phyloP scores from a whole-genome alignment of 2,888 invertebrate species.

The Leptogaster cylindrica region DNA sequence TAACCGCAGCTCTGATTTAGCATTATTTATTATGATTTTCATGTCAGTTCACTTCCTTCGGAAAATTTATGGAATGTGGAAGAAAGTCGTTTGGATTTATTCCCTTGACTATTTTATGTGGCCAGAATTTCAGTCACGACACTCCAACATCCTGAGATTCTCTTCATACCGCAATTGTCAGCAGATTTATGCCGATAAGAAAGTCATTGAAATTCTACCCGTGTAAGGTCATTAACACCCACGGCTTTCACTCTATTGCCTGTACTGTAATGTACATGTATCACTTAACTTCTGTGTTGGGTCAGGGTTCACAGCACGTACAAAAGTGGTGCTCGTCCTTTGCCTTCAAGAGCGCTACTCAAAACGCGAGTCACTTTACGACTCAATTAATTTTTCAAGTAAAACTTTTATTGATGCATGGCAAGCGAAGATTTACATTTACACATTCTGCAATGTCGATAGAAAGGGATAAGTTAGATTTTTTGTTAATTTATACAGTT shows the following conservation, averaged over 20 bases:
- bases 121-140: too few relatives aligned
- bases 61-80: too few relatives aligned
- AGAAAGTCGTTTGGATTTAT: too few relatives aligned
- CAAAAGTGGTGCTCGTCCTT: constrained; percentile 18
- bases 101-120: too few relatives aligned
- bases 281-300: constrained; percentile 18
- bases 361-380: constrained; percentile 11
- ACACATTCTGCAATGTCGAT: neutral
- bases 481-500: too few relatives aligned
- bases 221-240: constrained; percentile 26
- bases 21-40: too few relatives aligned
- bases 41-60: too few relatives aligned
- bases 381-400: constrained; percentile 4
- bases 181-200: neutral
- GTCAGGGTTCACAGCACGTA: constrained; percentile 19
- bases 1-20: too few relatives aligned
- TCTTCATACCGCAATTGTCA: constrained; percentile 1
- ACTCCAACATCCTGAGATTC: constrained; percentile 6
- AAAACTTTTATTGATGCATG: neutral
- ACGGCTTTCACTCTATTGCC: constrained; percentile 14
- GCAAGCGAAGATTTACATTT: too few relatives aligned
- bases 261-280: constrained; percentile 10
- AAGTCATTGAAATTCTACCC: constrained; percentile 14
- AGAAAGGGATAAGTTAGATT: too few relatives aligned
- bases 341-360: constrained; percentile 25